Conservation (phyloP, 2,888 invertebrate species). For the Hypena proboscidalis region DNA sequence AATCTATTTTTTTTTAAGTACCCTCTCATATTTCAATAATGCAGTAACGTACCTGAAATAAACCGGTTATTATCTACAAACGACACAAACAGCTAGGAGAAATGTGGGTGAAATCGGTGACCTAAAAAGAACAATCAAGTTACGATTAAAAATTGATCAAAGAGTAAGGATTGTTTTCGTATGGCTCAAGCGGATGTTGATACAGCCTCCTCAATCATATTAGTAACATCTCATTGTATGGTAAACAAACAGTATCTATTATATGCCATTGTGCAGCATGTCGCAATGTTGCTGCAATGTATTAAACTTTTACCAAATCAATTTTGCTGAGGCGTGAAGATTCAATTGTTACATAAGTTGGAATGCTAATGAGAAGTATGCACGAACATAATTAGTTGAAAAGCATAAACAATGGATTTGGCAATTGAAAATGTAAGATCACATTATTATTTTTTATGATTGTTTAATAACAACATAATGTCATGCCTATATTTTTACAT, state of each 20-base stretch:
- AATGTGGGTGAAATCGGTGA: slow-evolving; percentile 9
- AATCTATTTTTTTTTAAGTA: too few relatives aligned
- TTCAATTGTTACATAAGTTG: slow-evolving; percentile 15
- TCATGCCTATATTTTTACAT: too few relatives aligned
- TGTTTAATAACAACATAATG: too few relatives aligned
- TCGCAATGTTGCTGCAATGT: slow-evolving; percentile 43
- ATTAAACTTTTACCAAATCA: slow-evolving; percentile 53
- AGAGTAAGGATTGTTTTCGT: slow-evolving; percentile 20
- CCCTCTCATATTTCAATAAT: too few relatives aligned
- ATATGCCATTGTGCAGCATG: slow-evolving; percentile 51
- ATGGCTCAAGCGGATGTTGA: slow-evolving; percentile 37
- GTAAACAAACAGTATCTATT: slow-evolving; percentile 58
- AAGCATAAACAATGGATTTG: too few relatives aligned
- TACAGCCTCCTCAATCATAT: slow-evolving; percentile 58
- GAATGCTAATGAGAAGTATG: too few relatives aligned
- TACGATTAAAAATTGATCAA: slow-evolving; percentile 34
- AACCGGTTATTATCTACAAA: too few relatives aligned
- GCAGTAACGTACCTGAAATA: too few relatives aligned
- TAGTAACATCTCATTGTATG: slow-evolving; percentile 67
- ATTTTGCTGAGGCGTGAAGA: slow-evolving; percentile 23
- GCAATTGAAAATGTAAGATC: too few relatives aligned
- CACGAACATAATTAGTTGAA: too few relatives aligned
- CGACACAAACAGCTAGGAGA: too few relatives aligned
- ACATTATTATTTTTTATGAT: too few relatives aligned
- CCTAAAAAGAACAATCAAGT: slow-evolving; percentile 27